phyloP scores from a whole-genome alignment of 2,113 vertebrate genomes.

The Hipposideros armiger region DNA sequence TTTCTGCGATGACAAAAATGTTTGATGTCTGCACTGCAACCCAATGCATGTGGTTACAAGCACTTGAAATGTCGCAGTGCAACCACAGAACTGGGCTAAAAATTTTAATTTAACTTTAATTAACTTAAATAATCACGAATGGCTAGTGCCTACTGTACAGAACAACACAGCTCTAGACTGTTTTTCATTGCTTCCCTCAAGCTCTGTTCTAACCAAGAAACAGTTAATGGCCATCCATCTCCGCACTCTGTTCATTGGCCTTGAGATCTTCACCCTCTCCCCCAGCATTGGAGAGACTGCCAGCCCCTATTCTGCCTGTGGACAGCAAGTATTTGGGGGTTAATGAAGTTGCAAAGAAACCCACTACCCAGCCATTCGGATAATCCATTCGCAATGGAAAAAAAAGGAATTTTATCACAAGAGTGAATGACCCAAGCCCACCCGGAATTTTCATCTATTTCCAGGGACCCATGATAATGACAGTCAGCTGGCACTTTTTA shows the following conservation, averaged over 20 bases:
- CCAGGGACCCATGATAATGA: not conserved
- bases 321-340: not conserved
- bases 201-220: not conserved
- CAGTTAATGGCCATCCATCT: too few relatives aligned
- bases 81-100: not conserved
- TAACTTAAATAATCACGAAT: not conserved
- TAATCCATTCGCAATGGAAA: not conserved
- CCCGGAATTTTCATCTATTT: constrained; percentile 41
- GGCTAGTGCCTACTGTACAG: not conserved
- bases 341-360: not conserved
- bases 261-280: not conserved
- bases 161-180: not conserved
- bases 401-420: constrained; percentile 52
- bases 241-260: not conserved
- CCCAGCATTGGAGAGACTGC: not conserved
- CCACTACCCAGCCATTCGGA: not conserved
- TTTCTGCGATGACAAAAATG: not conserved
- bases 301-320: not conserved
- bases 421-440: not conserved
- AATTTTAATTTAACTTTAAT: constrained; percentile 3
- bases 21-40: not conserved
- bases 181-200: not conserved
- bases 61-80: not conserved
- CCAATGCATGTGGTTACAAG: accelerated
- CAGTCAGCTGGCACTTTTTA: constrained; percentile 6